Evolutionary conservation across 2,888 invertebrate species (phyloP).

Genomic region (Eupsilia transversa): DNA sequence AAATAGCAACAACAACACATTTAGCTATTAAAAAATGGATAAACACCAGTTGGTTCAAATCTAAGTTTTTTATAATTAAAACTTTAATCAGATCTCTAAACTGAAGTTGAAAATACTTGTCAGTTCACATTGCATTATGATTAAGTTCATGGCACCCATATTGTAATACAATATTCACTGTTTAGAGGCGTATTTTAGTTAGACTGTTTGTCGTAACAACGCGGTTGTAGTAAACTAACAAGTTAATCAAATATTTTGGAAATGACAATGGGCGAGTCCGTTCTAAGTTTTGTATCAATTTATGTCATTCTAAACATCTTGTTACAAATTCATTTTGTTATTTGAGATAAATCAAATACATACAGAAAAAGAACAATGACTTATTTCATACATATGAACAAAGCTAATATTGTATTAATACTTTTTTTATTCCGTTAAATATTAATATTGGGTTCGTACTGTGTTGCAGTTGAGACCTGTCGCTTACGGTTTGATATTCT

Average conservation of each 20-base stretch:
- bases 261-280: constrained; percentile 19
- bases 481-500: neutral
- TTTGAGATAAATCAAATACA: neutral
- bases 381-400: neutral
- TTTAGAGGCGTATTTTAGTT: neutral
- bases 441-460: neutral
- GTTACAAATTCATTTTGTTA: neutral
- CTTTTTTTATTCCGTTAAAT: neutral
- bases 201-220: neutral
- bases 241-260: constrained; percentile 22
- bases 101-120: constrained; percentile 6
- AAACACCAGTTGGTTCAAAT: constrained; percentile 13
- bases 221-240: constrained; percentile 22
- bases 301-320: neutral
- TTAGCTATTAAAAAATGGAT: constrained; percentile 11
- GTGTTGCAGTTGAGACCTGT: neutral
- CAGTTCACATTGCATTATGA: constrained; percentile 12
- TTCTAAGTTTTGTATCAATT: constrained; percentile 13
- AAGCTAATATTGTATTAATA: neutral
- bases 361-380: neutral
- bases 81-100: constrained; percentile 46
- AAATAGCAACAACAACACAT: constrained; percentile 22
- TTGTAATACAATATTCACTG: neutral
- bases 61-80: constrained; percentile 17
- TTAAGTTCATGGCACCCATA: neutral